These are phyloP conservation scores for Lordiphosa clarofinis DNA, from an alignment of 1,140 invertebrate genomes.

Conservation along the genomic window DNA sequence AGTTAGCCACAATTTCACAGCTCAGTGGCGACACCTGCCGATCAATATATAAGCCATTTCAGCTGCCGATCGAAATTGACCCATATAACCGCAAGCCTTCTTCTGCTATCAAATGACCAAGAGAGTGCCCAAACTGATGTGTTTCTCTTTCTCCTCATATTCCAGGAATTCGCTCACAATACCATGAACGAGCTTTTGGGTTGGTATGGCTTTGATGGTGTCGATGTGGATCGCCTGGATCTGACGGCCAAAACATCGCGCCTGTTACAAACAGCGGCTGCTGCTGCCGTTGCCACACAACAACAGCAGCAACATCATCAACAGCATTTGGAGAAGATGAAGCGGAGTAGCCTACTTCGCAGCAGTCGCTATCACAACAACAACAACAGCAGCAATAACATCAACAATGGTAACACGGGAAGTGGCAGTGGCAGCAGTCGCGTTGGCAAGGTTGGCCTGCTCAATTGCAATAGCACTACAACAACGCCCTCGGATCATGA, in stretches of 20 bases:
- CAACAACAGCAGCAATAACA: slow-evolving; percentile 38
- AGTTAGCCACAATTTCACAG: slow-evolving; percentile 30
- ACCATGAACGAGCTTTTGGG: slow-evolving; percentile 94
- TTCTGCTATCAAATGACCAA: slow-evolving; percentile 7
- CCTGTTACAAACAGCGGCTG: slow-evolving; percentile 64
- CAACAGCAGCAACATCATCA: slow-evolving; percentile 50
- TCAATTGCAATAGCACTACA: slow-evolving; percentile 43
- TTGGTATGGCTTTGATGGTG: slow-evolving; percentile 92
- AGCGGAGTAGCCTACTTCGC: slow-evolving; percentile 38
- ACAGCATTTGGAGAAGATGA: slow-evolving; percentile 33
- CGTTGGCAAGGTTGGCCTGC: slow-evolving; percentile 22
- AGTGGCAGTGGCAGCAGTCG: slow-evolving; percentile 20
- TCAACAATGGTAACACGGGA: slow-evolving; percentile 27
- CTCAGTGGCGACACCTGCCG: slow-evolving; percentile 30
- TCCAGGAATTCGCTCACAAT: slow-evolving; percentile 92
- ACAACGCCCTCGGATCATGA: slow-evolving; percentile 76
- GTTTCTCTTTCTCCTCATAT: slow-evolving; percentile 29
- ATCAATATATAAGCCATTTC: background rate
- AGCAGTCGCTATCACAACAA: slow-evolving; percentile 64
- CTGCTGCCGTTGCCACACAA: slow-evolving; percentile 59
- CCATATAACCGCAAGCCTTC: background rate
- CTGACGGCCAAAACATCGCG: slow-evolving; percentile 70
- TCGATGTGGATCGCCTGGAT: slow-evolving; percentile 81
- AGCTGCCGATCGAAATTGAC: slow-evolving; percentile 4
- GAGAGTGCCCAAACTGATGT: slow-evolving; percentile 5